Evolutionary conservation across 2,888 invertebrate species (phyloP).

Genomic region (Ornithoptera alexandrae): DNA sequence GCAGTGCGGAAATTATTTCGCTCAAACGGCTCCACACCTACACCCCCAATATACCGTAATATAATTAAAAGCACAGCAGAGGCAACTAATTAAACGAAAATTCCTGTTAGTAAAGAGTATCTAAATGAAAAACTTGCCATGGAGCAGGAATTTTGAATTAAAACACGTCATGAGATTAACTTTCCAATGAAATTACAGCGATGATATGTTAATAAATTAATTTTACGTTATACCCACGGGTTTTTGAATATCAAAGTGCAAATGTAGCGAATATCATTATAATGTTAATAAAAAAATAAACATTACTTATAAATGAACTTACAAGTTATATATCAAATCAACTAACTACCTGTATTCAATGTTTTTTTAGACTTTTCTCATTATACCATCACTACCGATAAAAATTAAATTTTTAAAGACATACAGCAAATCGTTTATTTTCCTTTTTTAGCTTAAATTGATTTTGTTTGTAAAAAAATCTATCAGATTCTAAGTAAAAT

Average conservation of each 20-base stretch:
- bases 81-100: conserved; percentile 29
- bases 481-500: no score
- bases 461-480: no score
- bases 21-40: conserved; percentile 28
- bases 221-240: conserved; percentile 8
- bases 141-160: conserved; percentile 29
- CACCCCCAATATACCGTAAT: conserved; percentile 26
- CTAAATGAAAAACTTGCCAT: conserved; percentile 30
- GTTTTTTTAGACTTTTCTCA: no score
- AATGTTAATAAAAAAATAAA: neutral
- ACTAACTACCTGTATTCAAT: no score
- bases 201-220: conserved; percentile 18
- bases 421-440: no score
- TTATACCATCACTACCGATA: no score
- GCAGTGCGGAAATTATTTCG: conserved; percentile 26
- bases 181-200: conserved; percentile 25
- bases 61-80: conserved; percentile 29
- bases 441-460: no score
- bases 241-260: conserved; percentile 10
- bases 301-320: no score
- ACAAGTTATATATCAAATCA: no score
- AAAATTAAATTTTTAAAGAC: no score
- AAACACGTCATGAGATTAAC: conserved; percentile 27
- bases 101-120: conserved; percentile 29
- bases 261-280: neutral